A percentile compares a stretch with the other conserved stretches of the same genome.
These are phyloP conservation scores for Saguinus midas DNA, from an alignment of 2,113 vertebrate species.

Conservation along the genomic window DNA sequence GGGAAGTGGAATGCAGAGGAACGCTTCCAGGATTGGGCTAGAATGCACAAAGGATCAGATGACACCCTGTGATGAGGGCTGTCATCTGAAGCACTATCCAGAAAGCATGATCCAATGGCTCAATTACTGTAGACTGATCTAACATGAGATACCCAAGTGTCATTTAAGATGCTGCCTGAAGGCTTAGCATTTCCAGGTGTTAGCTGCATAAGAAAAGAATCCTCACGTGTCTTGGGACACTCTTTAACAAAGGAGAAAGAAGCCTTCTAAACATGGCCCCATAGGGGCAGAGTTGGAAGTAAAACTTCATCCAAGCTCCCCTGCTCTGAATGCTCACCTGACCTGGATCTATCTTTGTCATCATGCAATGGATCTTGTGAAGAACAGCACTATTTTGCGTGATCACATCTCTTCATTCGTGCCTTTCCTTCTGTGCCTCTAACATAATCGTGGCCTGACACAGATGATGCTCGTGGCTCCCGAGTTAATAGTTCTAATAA, in stretches of 20 bases:
- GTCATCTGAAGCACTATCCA: background rate
- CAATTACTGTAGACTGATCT: background rate
- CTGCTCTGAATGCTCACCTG: background rate
- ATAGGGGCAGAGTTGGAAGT: background rate
- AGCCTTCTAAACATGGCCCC: background rate
- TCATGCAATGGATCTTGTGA: accelerated
- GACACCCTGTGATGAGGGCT: background rate
- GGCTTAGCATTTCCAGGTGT: background rate
- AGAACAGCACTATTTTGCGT: no score
- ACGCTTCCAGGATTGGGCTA: background rate
- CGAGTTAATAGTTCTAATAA: background rate
- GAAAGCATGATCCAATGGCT: slow-evolving; percentile 1
- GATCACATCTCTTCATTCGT: background rate
- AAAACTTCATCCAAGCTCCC: background rate
- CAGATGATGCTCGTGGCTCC: background rate
- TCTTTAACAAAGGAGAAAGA: background rate
- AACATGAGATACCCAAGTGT: background rate
- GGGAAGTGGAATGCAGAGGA: background rate
- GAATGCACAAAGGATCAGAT: background rate
- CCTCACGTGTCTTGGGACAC: background rate
- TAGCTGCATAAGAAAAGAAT: background rate
- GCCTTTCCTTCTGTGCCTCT: background rate
- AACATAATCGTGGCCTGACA: background rate
- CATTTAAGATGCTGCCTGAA: background rate
- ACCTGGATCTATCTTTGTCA: background rate